Conservation (phyloP, 2,888 invertebrate genomes). For the Drosophila austrosaltans region DNA sequence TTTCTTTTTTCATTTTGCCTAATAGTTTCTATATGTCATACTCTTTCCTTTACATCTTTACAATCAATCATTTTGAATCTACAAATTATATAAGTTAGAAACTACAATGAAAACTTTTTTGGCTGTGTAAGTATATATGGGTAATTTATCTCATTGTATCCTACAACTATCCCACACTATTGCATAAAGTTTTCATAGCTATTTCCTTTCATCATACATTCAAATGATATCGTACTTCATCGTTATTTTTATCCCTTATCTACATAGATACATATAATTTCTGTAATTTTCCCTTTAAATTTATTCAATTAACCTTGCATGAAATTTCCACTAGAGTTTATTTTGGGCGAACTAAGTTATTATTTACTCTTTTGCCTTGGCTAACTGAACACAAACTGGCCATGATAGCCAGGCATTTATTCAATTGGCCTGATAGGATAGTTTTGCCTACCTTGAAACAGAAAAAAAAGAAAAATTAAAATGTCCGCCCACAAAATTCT, state of each 20-base stretch:
- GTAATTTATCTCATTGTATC: no score
- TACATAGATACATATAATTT: no score
- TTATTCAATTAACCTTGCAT: conserved; percentile 1
- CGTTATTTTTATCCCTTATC: background rate
- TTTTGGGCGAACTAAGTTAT: background rate
- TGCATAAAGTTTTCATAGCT: no score
- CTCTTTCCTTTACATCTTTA: no score
- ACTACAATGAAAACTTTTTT: no score
- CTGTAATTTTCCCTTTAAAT: background rate
- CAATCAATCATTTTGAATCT: no score
- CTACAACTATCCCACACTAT: no score
- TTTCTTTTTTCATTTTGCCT: background rate
- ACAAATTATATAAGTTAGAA: no score
- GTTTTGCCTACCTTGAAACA: conserved; percentile 23
- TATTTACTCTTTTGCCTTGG: conserved; percentile 21
- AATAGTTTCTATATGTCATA: background rate
- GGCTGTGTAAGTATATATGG: no score
- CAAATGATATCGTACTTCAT: no score
- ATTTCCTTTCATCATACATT: no score
- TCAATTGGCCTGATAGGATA: conserved; percentile 23
- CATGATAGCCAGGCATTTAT: conserved; percentile 19
- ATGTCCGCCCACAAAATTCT: background rate
- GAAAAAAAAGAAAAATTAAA: conserved; percentile 40
- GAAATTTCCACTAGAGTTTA: background rate
- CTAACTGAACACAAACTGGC: conserved; percentile 1